phyloP scores from a whole-genome alignment of 1,140 invertebrate genomes.

The Druon quercuslanigerum region DNA sequence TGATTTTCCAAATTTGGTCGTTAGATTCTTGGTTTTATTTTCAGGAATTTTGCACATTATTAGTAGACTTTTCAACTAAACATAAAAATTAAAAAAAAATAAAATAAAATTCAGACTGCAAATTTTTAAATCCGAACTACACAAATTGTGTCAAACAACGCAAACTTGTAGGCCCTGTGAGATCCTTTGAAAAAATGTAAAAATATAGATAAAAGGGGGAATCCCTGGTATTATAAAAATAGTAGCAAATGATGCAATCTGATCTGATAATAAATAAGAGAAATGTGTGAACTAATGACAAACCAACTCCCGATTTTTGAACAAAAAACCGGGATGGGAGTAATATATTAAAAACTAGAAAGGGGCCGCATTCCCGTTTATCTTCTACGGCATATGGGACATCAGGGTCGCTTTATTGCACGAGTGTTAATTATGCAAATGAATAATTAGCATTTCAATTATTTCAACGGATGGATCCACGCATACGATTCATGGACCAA shows the following conservation, averaged over 20 bases:
- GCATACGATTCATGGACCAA: conserved; percentile 43
- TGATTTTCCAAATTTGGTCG: too few species aligned
- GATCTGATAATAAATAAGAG: background rate
- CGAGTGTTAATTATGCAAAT: conserved; percentile 70
- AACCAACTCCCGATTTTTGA: too few species aligned
- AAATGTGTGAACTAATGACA: conserved; percentile 34
- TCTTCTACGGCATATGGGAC: conserved; percentile 57
- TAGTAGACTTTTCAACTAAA: too few species aligned
- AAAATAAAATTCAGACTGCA: too few species aligned
- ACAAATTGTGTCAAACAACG: too few species aligned
- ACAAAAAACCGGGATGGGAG: conserved; percentile 53
- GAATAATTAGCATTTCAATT: conserved; percentile 73
- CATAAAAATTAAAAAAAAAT: too few species aligned
- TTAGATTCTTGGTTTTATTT: too few species aligned
- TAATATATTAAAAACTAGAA: conserved; percentile 69
- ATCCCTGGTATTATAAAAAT: background rate
- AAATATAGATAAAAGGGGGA: too few species aligned
- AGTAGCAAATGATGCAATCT: background rate
- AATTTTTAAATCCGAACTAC: too few species aligned
- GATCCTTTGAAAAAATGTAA: background rate
- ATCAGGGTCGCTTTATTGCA: conserved; percentile 59
- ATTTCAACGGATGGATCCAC: conserved; percentile 58
- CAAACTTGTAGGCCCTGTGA: too few species aligned
- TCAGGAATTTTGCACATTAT: too few species aligned
- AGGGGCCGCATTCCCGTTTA: conserved; percentile 62